phyloP scores from a whole-genome alignment of 2,888 invertebrate species.

The Drosophila nr. perissopoda region DNA sequence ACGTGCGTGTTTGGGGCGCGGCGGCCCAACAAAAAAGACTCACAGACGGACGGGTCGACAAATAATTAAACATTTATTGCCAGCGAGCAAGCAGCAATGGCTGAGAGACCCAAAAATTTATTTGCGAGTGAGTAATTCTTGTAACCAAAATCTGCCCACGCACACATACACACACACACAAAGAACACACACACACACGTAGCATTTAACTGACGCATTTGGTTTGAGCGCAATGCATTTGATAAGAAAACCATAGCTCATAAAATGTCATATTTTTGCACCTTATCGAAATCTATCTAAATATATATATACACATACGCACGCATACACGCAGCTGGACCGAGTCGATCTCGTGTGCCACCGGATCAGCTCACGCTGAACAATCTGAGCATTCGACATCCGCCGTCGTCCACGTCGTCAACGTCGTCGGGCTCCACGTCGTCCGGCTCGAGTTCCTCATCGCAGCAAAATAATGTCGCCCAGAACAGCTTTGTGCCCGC shows the following conservation, averaged over 20 bases:
- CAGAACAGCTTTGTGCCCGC: constrained; percentile 57
- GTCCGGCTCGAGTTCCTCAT: constrained; percentile 82
- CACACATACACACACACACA: constrained; percentile 37
- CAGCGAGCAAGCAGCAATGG: constrained; percentile 67
- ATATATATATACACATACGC: background rate
- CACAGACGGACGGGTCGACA: constrained; percentile 30
- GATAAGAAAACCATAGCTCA: constrained; percentile 64
- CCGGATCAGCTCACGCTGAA: constrained; percentile 83
- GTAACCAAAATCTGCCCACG: constrained; percentile 48
- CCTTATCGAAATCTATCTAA: constrained; percentile 28
- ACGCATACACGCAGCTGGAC: constrained; percentile 37
- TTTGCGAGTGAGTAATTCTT: constrained; percentile 79
- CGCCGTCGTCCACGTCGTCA: constrained; percentile 81
- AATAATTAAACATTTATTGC: constrained; percentile 31
- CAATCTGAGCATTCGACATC: constrained; percentile 78
- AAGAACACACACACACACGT: constrained; percentile 19
- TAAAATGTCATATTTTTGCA: constrained; percentile 25
- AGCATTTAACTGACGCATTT: constrained; percentile 61
- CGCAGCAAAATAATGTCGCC: constrained; percentile 74
- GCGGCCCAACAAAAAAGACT: constrained; percentile 64
- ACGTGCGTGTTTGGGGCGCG: constrained; percentile 77
- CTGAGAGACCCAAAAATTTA: constrained; percentile 84
- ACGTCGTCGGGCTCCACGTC: constrained; percentile 82
- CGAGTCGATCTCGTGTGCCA: constrained; percentile 81
- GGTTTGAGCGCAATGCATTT: constrained; percentile 37